Percentiles rank a stretch among this genome's conserved stretches.
phyloP scores from a whole-genome alignment of 2,113 vertebrate genomes.

The Solenodon paradoxus region DNA sequence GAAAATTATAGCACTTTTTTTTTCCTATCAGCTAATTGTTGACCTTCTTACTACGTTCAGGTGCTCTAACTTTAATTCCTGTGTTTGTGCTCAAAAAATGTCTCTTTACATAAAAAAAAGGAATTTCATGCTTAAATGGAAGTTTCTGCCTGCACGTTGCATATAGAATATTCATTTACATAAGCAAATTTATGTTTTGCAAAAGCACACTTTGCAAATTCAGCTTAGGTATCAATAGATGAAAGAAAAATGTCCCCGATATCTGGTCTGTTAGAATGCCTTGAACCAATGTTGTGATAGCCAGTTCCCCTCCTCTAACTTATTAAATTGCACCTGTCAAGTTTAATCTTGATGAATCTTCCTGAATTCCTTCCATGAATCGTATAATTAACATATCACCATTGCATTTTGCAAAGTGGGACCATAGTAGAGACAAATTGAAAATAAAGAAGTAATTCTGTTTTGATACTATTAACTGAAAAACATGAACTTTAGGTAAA shows the following conservation, averaged over 20 bases:
- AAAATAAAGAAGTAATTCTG: neutral
- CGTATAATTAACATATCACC: neutral
- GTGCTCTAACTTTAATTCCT: neutral
- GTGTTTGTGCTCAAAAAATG: neutral
- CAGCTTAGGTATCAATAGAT: neutral
- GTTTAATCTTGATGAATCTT: neutral
- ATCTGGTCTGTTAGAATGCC: neutral
- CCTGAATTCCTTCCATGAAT: neutral
- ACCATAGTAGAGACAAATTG: neutral
- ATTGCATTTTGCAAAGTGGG: neutral
- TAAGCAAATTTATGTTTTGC: slow-evolving; percentile 30
- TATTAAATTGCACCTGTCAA: neutral
- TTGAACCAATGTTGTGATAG: neutral
- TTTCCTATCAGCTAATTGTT: neutral
- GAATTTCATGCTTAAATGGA: neutral
- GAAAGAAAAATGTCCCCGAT: neutral
- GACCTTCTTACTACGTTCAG: slow-evolving; percentile 11
- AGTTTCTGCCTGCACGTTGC: neutral
- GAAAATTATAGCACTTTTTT: neutral
- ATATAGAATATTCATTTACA: slow-evolving; percentile 14
- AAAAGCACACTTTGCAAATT: neutral
- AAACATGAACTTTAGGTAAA: neutral
- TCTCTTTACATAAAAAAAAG: neutral
- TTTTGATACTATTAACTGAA: neutral
- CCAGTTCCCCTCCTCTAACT: neutral